A percentile compares a stretch with the other conserved stretches of the same genome.
phyloP scores from a whole-genome alignment of 2,113 vertebrate species.

The Scomber colias region DNA sequence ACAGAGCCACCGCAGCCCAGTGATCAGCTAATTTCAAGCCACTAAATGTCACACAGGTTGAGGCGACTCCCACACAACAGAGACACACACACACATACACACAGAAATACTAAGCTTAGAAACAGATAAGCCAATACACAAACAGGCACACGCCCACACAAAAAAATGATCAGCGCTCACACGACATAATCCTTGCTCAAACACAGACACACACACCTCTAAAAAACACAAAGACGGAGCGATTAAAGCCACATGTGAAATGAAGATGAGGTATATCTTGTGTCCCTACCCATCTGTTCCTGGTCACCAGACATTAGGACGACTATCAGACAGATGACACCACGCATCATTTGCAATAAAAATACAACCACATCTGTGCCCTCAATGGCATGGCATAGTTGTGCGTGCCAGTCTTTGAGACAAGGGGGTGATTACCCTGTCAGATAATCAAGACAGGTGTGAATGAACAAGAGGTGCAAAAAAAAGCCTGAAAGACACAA shows the following conservation, averaged over 20 bases:
- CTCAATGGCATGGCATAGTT: not conserved
- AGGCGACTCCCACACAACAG: constrained; percentile 43
- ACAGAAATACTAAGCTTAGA: constrained; percentile 25
- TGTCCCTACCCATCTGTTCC: constrained; percentile 61
- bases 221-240: constrained; percentile 58
- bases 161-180: constrained; percentile 29
- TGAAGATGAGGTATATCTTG: constrained; percentile 59
- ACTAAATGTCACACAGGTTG: constrained; percentile 72
- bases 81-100: not conserved
- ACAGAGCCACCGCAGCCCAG: not conserved
- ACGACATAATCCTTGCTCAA: constrained; percentile 38
- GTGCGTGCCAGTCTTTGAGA: constrained; percentile 36
- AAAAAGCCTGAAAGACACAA: not conserved
- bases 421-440: constrained; percentile 24
- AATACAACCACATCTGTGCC: constrained; percentile 11
- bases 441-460: constrained; percentile 43
- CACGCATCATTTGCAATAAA: constrained; percentile 13
- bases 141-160: constrained; percentile 27
- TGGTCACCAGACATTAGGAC: constrained; percentile 31
- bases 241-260: constrained; percentile 58
- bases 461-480: constrained; percentile 46
- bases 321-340: constrained; percentile 13
- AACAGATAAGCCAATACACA: constrained; percentile 17
- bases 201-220: constrained; percentile 37
- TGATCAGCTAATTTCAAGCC: constrained; percentile 19